Percentiles rank a stretch among this genome's conserved stretches.
Conservation (phyloP, 2,113 vertebrate genomes). For the Rafetus swinhoei region DNA sequence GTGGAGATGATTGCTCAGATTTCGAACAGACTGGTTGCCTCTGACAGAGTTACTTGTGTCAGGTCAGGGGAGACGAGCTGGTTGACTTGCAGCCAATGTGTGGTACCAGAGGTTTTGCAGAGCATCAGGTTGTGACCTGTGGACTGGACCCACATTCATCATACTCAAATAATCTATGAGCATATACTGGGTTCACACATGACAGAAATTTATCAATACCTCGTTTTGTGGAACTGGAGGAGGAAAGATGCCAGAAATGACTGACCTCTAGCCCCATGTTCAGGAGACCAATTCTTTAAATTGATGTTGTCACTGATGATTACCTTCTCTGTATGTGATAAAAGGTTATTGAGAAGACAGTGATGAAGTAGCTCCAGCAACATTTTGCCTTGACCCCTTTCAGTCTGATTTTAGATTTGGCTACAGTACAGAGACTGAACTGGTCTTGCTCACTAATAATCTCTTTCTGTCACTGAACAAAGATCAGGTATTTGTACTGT, state of each 20-base stretch:
- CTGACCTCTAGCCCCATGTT: neutral
- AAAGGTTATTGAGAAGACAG: neutral
- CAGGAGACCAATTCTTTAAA: constrained; percentile 39
- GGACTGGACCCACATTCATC: rapidly evolving
- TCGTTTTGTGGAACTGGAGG: neutral
- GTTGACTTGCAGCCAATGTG: neutral
- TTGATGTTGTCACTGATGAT: constrained; percentile 15
- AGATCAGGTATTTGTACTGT: neutral
- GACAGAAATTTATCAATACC: constrained; percentile 49
- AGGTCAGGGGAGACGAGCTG: rapidly evolving
- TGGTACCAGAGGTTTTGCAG: neutral
- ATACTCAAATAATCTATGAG: rapidly evolving
- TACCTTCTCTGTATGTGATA: neutral
- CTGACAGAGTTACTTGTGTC: neutral
- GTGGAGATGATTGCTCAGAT: neutral
- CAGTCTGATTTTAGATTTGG: constrained; percentile 13
- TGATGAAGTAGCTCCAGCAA: constrained; percentile 22
- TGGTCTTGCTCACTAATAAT: neutral
- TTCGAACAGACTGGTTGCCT: neutral
- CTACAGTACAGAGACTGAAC: constrained; percentile 12
- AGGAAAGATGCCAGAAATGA: constrained; percentile 48
- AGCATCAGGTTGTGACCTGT: neutral
- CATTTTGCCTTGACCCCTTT: neutral
- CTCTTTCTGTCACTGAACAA: constrained; percentile 17
- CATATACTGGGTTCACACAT: neutral